phyloP scores from a whole-genome alignment of 2,888 invertebrate genomes.

The Micropterix aruncella region DNA sequence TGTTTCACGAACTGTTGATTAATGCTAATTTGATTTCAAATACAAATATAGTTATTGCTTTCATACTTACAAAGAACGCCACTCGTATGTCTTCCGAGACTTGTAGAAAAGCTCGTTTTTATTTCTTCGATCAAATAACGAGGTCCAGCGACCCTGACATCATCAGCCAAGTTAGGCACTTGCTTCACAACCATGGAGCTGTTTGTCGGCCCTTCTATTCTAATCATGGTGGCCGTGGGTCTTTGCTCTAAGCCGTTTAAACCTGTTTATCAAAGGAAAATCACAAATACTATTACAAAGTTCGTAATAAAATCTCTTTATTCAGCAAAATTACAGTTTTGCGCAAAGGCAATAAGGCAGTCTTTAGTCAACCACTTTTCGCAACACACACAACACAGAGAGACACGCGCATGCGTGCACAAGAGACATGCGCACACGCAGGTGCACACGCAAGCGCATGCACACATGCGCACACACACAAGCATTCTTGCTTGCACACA shows the following conservation, averaged over 20 bases:
- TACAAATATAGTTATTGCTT: conserved; percentile 1
- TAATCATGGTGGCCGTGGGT: conserved; percentile 41
- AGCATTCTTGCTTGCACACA: no score
- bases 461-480: no score
- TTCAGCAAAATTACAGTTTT: conserved; percentile 6
- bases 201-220: conserved; percentile 50
- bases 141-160: conserved; percentile 61
- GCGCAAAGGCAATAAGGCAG: conserved; percentile 2
- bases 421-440: no score
- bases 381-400: no score
- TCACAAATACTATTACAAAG: conserved; percentile 2
- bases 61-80: conserved; percentile 53
- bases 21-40: no score
- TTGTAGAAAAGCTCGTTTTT: conserved; percentile 41
- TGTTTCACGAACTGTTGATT: no score
- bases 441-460: no score
- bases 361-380: no score
- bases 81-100: conserved; percentile 49
- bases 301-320: neutral
- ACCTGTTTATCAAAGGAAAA: conserved; percentile 4
- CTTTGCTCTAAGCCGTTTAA: no score
- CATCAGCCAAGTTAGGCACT: conserved; percentile 56
- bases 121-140: conserved; percentile 58
- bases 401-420: no score
- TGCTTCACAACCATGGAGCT: conserved; percentile 40